Base-by-base conservation (phyloP, 2,113 vertebrate genomes). In the Dipodomys ordii region DNA sequence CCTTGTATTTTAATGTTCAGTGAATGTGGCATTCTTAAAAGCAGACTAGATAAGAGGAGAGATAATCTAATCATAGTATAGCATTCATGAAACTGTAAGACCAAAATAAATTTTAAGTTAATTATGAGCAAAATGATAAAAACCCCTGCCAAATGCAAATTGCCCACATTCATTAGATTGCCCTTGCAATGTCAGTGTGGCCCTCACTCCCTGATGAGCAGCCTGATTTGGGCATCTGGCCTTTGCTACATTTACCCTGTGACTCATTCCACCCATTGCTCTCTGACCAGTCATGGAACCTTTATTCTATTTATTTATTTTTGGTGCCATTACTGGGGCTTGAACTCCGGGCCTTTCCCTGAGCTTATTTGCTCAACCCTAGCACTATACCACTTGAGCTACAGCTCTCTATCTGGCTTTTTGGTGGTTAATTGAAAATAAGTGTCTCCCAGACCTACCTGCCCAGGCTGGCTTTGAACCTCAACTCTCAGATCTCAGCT, bases 51-150 rank as follows among this genome's bases (percentile, higher is more conserved):
- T 78, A 53, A 82, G 82, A 86, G n/a, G 30, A 57, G 30, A 15
- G 57, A 44, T 84, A 71, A 89, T 60, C 83, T 81, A 87, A 74
- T 93, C 49, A 67, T 7, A 62, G n/a, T 44, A 35, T 11, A 86
- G 19, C 30, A 25, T 90, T 77, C 85, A 35, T 71, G 46, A 87
- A 95, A 62, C 7, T 71, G 4, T 62, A 85, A 67, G 60, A 49
- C 79, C 81, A 87, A 84, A 91, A 78, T 74, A 84, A 77, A 85
- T 83, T 72, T 44, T 69, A 76, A 93, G 11, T 83, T 87, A n/a
- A 71, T 81, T 84, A 76, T 32, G 68, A 94, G 30, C 35, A 64
- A 67, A 76, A 57, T 94, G 92, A 74, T 76, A 68, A 79, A 87
- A 32, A 57, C 60, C 76, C 35, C 44, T 89, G 49, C 88, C 89